phyloP scores from a whole-genome alignment of 2,797 vertebrate genomes.

The Nyctalus aviator region DNA sequence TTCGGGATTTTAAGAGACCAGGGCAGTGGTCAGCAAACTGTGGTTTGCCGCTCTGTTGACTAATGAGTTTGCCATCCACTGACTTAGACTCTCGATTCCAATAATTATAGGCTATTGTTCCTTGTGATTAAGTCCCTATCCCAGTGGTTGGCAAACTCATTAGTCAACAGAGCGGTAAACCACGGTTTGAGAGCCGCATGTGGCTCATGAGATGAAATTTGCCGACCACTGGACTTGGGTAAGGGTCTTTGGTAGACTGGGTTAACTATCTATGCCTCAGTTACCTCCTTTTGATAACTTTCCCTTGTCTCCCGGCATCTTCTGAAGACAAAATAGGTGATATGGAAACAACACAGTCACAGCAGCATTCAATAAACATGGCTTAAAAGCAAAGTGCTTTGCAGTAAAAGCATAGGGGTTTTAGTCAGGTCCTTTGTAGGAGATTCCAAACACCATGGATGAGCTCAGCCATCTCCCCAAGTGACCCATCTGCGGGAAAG shows the following conservation, averaged over 20 bases:
- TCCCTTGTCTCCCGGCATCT: background rate
- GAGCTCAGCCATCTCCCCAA: background rate
- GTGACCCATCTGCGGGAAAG: background rate
- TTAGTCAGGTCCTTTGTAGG: background rate
- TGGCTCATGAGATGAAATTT: too few species aligned
- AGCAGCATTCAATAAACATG: slow-evolving; percentile 4
- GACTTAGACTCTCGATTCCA: too few species aligned
- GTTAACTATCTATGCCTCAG: background rate
- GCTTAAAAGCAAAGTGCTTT: background rate
- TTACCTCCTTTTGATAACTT: slow-evolving; percentile 37
- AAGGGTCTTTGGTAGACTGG: background rate
- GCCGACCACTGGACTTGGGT: too few species aligned
- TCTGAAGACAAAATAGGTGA: slow-evolving; percentile 34
- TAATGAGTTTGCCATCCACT: too few species aligned
- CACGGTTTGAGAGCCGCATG: too few species aligned
- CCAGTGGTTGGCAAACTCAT: too few species aligned
- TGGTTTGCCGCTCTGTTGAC: too few species aligned
- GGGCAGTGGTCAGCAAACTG: too few species aligned
- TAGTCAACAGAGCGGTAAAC: too few species aligned
- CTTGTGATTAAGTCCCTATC: too few species aligned
- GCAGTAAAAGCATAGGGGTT: background rate
- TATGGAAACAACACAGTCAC: slow-evolving; percentile 7
- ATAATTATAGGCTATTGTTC: too few species aligned
- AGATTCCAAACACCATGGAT: background rate
- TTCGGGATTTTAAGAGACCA: background rate